Base-by-base conservation (phyloP, 2,113 vertebrate genomes). In the Forbesichthys agassizii region DNA sequence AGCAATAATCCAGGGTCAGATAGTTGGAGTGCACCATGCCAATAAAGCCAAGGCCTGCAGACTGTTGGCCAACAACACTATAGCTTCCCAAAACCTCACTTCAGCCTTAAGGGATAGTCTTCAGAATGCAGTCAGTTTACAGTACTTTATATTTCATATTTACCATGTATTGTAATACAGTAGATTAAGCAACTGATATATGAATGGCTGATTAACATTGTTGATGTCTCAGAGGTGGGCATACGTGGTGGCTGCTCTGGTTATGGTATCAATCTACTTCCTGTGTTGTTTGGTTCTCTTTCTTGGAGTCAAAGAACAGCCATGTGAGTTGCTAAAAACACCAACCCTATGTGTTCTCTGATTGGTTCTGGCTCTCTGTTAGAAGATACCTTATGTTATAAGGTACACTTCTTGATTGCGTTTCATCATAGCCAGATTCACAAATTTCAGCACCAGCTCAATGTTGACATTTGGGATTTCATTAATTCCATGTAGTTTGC, bases 1-100 rank as follows among this genome's bases (percentile, higher is more conserved):
- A 8, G 82, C 88, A 0, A 62, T 76, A 8, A 88, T 92, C 70
- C 91, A 92, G 56, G 91, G 91, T 9, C 91, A 91, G 78, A 90
- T 91, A 3, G 90, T 92, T 20, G 88, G 91, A 1, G 42, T 77
- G 1, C 86, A 90, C 67, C 90, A 92, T 0, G 78, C 83, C 47
- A 80, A 3, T 68, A 81, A 57, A 33, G 59, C 0, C 8, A 53
- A 74, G 0, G 12, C 14, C 57, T 92, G 91, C 49, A 79, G 55
- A 0, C 0, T 42, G 11, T 56, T 42, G 0, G 90, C 90, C 1
- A 36, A 65, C 46, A 91, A 58, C 0, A 27, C 52, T 4, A 1
- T 11, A 27, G 58, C 77, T 0, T 36, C 68, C 0, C 52, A 48
- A 8, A 80, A 78, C 2, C 61, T 85, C 60, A 64, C 82, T 33